Conservation (phyloP, 2,113 vertebrate genomes). For the Neodon shergylaensis region DNA sequence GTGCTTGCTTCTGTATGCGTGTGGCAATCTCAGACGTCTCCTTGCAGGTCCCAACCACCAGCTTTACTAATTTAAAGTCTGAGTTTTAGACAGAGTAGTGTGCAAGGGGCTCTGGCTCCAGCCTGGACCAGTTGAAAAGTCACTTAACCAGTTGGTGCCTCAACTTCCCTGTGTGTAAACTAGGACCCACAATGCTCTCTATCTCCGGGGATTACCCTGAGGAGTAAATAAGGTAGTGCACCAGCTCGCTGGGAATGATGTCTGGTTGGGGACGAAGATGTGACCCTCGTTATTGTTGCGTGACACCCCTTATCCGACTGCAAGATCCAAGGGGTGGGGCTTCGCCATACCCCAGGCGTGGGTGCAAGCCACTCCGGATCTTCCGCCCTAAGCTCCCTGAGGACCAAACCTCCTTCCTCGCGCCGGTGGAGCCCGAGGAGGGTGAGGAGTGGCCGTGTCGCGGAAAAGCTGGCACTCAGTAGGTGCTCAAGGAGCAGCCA, state of each 20-base stretch:
- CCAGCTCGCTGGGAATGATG: background rate
- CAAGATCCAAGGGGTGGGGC: background rate
- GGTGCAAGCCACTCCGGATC: background rate
- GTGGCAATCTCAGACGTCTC: background rate
- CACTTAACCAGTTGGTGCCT: background rate
- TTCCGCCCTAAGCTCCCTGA: background rate
- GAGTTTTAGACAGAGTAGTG: background rate
- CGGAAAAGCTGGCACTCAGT: background rate
- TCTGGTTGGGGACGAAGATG: background rate
- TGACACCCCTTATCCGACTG: background rate
- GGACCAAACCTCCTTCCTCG: background rate
- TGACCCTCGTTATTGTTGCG: background rate
- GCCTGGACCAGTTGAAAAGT: background rate
- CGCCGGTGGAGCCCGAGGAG: too few relatives aligned
- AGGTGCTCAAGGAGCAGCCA: background rate
- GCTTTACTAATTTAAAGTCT: background rate
- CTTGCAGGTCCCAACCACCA: background rate
- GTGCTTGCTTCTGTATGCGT: rapidly evolving
- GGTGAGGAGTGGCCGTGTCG: background rate
- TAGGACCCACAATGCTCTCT: background rate
- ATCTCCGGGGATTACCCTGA: background rate
- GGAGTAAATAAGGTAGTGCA: background rate
- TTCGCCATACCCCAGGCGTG: background rate
- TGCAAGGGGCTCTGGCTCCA: background rate
- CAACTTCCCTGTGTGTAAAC: background rate